Base-by-base conservation (phyloP, 2,113 vertebrate species). In the Lepisosteus osseus region DNA sequence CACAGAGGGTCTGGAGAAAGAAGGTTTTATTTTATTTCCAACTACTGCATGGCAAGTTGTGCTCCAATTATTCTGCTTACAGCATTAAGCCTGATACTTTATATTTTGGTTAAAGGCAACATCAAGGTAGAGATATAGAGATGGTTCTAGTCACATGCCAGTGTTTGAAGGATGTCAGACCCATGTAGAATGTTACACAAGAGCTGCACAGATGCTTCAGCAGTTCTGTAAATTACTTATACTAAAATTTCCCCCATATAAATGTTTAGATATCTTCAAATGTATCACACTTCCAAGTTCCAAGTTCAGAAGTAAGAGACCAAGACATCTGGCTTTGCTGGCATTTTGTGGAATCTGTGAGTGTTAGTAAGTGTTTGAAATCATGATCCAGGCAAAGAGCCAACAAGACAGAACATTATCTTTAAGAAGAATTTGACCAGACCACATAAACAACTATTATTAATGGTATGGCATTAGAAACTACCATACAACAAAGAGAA, bases 211-310 rank as follows among this genome's bases (percentile, higher is more conserved):
- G 13, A 65, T 5, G 47, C 9, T 51, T 51, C 47, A 51, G 47
- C 47, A 6, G 9, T 9, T 51, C 9, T 51, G 5, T 51, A 51
- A 72, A 55, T 29, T 55, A 64, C 62, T 54, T 65, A 54, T 72
- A 54, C 51, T 72, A 61, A 72, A 47, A 65, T 72, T 72, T 65
- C 70, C 40, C 61, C 43, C 42, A 65, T 54, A 61, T 72, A 72
- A 73, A 77, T 74, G 79, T 84, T 80, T 80, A 82, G 70, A 77
- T 76, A 79, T 59, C 75, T 81, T 71, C 76, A 62, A 85, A 82
- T 73, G 69, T 77, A 82, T 78, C 81, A 62, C 67, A 75, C 56
- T 74, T 69, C 70, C 72, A 67, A 71, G 68, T 78, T 83, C 29
- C 70, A 83, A 79, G 81, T 74, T 69, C 45, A 78, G 77, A 44